These are phyloP conservation scores for Enteromius paludinosus DNA, from an alignment of 2,797 vertebrate species.

Conservation along the genomic window DNA sequence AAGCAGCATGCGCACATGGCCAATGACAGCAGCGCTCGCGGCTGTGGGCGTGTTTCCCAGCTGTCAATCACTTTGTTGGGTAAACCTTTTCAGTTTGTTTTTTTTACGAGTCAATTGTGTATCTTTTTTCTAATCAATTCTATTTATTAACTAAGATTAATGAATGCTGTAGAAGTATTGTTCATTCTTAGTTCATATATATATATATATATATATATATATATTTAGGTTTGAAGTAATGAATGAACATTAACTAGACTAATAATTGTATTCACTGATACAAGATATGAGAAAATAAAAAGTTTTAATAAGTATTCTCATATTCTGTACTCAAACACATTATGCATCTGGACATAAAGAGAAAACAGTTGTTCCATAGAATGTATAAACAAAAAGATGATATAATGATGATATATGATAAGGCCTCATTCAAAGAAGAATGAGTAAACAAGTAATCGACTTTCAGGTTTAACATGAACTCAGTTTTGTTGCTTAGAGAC, in stretches of 20 bases:
- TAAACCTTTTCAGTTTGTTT: not conserved
- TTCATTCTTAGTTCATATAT: no score
- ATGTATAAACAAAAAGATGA: conserved; percentile 17
- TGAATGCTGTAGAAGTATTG: no score
- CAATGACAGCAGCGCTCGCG: not conserved
- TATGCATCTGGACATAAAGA: not conserved
- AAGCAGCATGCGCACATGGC: not conserved
- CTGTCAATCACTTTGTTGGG: not conserved
- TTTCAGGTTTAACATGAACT: conserved; percentile 27
- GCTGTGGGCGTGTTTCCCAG: conserved; percentile 1
- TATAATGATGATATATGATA: conserved; percentile 8
- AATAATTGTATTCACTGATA: no score
- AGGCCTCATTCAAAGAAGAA: not conserved
- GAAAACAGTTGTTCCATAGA: not conserved
- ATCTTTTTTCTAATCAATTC: not conserved
- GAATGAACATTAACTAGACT: no score
- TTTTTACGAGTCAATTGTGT: not conserved
- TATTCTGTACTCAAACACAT: not conserved
- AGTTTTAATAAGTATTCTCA: no score
- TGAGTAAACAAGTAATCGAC: not conserved
- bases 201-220: no score
- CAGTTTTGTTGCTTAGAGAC: conserved; percentile 41
- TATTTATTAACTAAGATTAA: no score
- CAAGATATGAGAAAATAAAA: no score
- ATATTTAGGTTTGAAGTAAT: no score